phyloP scores from a whole-genome alignment of 2,888 invertebrate genomes.

The Pelosia muscerda region DNA sequence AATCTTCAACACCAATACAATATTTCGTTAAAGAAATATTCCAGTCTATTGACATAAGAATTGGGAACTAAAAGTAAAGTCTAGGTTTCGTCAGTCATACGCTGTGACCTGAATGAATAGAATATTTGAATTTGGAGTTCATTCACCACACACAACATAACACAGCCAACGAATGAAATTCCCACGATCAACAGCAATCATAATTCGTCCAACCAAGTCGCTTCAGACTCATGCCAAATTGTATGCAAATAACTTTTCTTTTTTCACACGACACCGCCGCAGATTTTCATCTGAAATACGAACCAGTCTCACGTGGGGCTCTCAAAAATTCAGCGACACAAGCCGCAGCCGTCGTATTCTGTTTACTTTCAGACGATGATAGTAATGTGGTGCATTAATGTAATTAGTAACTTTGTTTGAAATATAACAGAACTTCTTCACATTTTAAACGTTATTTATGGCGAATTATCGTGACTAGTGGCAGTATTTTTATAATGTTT shows the following conservation, averaged over 20 bases:
- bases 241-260: constrained; percentile 64
- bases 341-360: constrained; percentile 65
- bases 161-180: constrained; percentile 7
- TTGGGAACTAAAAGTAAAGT: too few relatives aligned
- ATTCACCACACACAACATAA: neutral
- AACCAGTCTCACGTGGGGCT: constrained; percentile 70
- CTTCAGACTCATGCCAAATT: constrained; percentile 46
- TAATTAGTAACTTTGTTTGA: constrained; percentile 37
- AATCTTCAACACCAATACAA: too few relatives aligned
- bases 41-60: too few relatives aligned
- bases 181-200: constrained; percentile 32
- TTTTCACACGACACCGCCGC: constrained; percentile 69
- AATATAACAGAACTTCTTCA: neutral
- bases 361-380: constrained; percentile 43
- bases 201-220: constrained; percentile 36
- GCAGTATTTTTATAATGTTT: neutral
- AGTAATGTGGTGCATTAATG: constrained; percentile 38
- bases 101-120: too few relatives aligned
- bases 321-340: constrained; percentile 81
- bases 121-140: neutral
- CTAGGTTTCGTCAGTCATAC: too few relatives aligned
- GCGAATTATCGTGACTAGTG: neutral
- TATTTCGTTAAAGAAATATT: too few relatives aligned
- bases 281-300: constrained; percentile 77
- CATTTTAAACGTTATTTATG: neutral